Evolutionary conservation across 1,140 invertebrate genomes (phyloP), one percentile per base, ranked within the genome.

Genomic region (Venustaconcha ellipsiformis): DNA sequence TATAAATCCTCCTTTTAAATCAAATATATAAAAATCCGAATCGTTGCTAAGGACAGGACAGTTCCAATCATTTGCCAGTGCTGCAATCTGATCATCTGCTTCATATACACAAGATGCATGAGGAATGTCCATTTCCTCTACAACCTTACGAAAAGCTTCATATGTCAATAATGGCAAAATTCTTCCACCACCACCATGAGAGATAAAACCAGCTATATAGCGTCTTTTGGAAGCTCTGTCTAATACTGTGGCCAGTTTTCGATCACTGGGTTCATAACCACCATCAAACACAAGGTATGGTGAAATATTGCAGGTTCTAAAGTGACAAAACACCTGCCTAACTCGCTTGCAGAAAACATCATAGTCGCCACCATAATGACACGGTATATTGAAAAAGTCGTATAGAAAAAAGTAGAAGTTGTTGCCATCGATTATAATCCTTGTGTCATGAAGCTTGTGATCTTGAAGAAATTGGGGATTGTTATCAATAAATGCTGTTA

Each of bases 21-120:
- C 94, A 88, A 94, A 96, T 69, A 97, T 94, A 86, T 93, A 97
- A 91, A 96, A 98, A 91, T 98, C 96, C 2, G 96, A 97, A 88
- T 98, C 96, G 81, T 94, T 94, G 85, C 95, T 96, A 0, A 98
- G 83, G 15, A 97, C 93, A 6, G 96, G 96, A 83, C 95, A 97
- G 57, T 94, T 91, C 11, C 96, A 90, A 68, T 93, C 90, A 78
- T 93, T 92, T 0, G 95, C 94, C 68, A 97, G 83, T 0, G 93
- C 93, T 2, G 95, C 95, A 71, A 97, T 93, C 84, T 96, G 93
- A 79, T 93, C 92, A 88, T 98, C 96, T 60, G 96, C 96, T 91
- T 97, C 96, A 90, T 95, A 96, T 72, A 94, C 92, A 85, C 94
- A 94, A 70, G 94, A 92, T 23, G 93, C 92, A 79, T 93, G 92